Percentiles rank a stretch among this genome's conserved stretches.
phyloP scores from a whole-genome alignment of 2,113 vertebrate genomes.

The Eonycteris spelaea region DNA sequence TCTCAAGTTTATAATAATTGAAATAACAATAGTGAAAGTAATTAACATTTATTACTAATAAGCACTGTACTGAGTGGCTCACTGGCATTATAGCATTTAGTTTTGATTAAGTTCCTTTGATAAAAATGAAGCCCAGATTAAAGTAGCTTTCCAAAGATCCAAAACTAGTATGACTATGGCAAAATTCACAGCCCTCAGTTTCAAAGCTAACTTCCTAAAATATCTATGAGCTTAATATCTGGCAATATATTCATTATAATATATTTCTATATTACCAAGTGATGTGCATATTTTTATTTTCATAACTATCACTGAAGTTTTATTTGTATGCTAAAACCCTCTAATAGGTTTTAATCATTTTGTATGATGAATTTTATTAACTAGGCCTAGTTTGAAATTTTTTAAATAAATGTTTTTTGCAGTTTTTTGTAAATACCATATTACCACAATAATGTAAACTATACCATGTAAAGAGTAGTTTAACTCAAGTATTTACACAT shows the following conservation, averaged over 20 bases:
- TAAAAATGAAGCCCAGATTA: not conserved
- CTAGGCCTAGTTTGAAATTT: not conserved
- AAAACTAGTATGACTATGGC: not conserved
- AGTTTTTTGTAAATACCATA: not conserved
- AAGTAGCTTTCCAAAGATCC: not conserved
- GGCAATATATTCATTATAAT: not conserved
- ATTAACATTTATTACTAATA: not conserved
- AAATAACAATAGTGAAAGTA: not conserved
- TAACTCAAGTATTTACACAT: not conserved
- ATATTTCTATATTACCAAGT: not conserved
- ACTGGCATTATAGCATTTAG: not conserved
- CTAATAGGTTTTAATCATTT: not conserved
- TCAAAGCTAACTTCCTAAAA: not conserved
- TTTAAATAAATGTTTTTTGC: not conserved
- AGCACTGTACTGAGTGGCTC: not conserved
- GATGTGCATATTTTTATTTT: not conserved
- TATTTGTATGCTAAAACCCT: not conserved
- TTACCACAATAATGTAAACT: not conserved
- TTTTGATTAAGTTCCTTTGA: not conserved
- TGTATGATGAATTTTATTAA: not conserved
- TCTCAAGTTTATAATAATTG: not conserved
- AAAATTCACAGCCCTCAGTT: not conserved
- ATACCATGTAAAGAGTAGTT: not conserved
- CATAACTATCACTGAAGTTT: not conserved
- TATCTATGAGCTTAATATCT: not conserved